A percentile compares a stretch with the other conserved stretches of the same genome.
phyloP scores from a whole-genome alignment of 2,113 vertebrate species.

The Coturnix japonica region DNA sequence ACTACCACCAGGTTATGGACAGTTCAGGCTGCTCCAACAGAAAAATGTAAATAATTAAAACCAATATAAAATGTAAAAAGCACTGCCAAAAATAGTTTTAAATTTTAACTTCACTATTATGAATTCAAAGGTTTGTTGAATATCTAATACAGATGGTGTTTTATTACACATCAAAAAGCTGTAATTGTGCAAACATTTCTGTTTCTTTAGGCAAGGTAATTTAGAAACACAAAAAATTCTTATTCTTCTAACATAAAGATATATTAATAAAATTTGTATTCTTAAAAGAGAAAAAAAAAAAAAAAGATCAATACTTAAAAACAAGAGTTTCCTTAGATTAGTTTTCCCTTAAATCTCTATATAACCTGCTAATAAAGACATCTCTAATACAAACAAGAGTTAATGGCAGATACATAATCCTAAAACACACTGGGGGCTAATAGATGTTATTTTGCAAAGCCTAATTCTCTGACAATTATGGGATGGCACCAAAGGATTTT shows the following conservation, averaged over 20 bases:
- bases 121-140: background rate
- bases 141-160: background rate
- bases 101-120: background rate
- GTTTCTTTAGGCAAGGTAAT: background rate
- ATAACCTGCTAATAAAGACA: background rate
- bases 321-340: background rate
- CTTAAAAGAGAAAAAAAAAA: background rate
- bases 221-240: background rate
- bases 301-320: background rate
- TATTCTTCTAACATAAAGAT: background rate
- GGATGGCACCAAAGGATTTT: background rate
- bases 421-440: background rate
- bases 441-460: background rate
- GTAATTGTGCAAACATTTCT: background rate
- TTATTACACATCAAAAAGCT: background rate
- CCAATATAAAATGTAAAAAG: background rate
- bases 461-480: background rate
- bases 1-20: background rate
- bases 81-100: background rate
- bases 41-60: background rate
- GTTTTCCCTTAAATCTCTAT: background rate
- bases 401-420: background rate
- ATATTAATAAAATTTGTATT: background rate
- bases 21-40: background rate
- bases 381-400: background rate